A percentile compares a stretch with the other conserved stretches of the same genome.
Evolutionary conservation across 2,113 vertebrate species (phyloP).

Genomic region (Pontoporia blainvillei): DNA sequence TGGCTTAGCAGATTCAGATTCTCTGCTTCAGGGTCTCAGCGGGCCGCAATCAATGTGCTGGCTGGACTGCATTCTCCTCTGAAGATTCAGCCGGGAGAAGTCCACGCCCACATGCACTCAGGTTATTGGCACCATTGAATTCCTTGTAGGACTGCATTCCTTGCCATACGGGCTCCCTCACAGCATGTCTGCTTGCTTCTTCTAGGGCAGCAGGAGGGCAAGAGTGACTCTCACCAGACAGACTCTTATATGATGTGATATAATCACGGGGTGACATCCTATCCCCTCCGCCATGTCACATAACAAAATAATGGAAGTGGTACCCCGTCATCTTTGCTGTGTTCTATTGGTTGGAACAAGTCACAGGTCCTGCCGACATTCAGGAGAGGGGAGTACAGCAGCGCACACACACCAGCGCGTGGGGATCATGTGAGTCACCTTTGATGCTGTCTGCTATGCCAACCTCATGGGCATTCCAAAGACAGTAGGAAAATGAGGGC

Average conservation of each 20-base stretch:
- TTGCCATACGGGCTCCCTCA: not conserved
- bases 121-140: not conserved
- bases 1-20: not conserved
- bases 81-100: not conserved
- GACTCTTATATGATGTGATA: not conserved
- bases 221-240: not conserved
- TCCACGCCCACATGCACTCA: not conserved
- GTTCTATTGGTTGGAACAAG: not conserved
- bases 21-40: not conserved
- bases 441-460: not conserved
- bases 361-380: not conserved
- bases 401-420: accelerated
- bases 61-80: not conserved
- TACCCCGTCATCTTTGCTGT: not conserved
- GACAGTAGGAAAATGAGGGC: accelerated
- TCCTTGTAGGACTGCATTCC: not conserved
- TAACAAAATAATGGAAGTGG: not conserved
- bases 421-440: accelerated
- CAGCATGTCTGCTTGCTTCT: not conserved
- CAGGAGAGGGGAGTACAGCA: not conserved
- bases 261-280: not conserved
- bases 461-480: not conserved
- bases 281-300: not conserved
- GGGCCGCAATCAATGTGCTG: accelerated
- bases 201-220: not conserved